These are phyloP conservation scores for Elgaria multicarinata DNA, from an alignment of 2,113 vertebrate species.

Conservation along the genomic window DNA sequence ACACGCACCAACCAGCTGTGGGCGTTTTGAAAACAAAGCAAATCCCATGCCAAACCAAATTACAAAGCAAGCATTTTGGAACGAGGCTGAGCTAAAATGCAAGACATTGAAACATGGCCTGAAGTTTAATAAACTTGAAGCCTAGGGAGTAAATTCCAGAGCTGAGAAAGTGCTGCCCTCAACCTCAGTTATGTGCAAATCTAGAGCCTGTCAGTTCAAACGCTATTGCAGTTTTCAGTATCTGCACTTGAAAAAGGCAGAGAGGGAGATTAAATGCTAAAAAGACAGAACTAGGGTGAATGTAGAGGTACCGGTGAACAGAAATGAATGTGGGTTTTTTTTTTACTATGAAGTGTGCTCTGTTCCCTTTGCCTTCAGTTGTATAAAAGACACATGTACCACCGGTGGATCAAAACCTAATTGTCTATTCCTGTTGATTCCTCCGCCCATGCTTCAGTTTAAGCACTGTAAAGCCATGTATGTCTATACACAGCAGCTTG, in stretches of 20 bases:
- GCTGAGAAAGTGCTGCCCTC: background rate
- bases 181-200: background rate
- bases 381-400: background rate
- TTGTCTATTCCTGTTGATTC: background rate
- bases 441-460: background rate
- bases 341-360: background rate
- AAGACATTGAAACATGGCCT: background rate
- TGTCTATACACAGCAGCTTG: background rate
- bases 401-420: background rate
- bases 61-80: background rate
- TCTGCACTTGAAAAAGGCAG: background rate
- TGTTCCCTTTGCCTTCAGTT: background rate
- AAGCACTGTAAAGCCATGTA: background rate
- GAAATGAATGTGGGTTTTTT: background rate
- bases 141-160: constrained; percentile 26
- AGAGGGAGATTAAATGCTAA: background rate
- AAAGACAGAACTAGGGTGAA: background rate
- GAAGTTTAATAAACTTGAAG: constrained; percentile 18
- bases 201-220: constrained; percentile 8
- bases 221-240: background rate
- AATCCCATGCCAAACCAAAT: constrained; percentile 17
- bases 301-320: background rate
- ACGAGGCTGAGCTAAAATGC: background rate
- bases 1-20: constrained; percentile 20
- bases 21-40: constrained; percentile 31